Base-by-base conservation (phyloP, 2,113 vertebrate species). In the Hippocampus barbouri region DNA sequence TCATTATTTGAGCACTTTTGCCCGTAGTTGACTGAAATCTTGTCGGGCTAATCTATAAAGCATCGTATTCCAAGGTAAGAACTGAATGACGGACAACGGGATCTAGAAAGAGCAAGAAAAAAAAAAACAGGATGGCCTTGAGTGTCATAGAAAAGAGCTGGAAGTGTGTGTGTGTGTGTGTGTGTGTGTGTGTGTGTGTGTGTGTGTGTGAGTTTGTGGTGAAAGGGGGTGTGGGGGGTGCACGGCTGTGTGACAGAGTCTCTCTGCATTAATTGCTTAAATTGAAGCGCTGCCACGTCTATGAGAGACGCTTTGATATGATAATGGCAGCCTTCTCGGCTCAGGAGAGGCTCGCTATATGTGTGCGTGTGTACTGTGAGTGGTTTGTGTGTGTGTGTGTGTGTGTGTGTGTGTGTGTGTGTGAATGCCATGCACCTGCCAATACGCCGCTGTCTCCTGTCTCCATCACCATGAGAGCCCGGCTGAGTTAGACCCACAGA, bases 221-320 rank as follows among this genome's bases (percentile, higher is more conserved):
- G 25, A 38, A 66, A 25, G 61, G n/a, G 25, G 64, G 66, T 70
- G 71, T 62, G 78, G 63, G 66, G 63, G 78, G 47, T 69, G 79
- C 75, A 78, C 81, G 94, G 95, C 94, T 93, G 94, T 93, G 94
- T 93, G 95, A 95, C 95, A 96, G 95, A 94, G 95, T 95, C 95
- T 97, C 96, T 95, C 95, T 93, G 94, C 95, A 98, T 97, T 98
- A 98, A 99, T 98, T 99, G 96, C 96, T 98, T 94, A 94, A 95
- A 99, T 97, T 98, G 95, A 98, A 97, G 96, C 96, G 92, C 94
- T 95, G 95, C 95, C 95, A 96, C 94, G 94, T 97, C 96, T 96
- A 91, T 93, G 94, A 97, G 96, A 96, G 96, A 96, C 95, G 94
- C 95, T 99, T 99, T 99, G 97, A 99, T 99, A 99, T 98, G 97